These are phyloP conservation scores for Carollia perspicillata DNA, from an alignment of 2,113 vertebrate genomes.

Conservation along the genomic window DNA sequence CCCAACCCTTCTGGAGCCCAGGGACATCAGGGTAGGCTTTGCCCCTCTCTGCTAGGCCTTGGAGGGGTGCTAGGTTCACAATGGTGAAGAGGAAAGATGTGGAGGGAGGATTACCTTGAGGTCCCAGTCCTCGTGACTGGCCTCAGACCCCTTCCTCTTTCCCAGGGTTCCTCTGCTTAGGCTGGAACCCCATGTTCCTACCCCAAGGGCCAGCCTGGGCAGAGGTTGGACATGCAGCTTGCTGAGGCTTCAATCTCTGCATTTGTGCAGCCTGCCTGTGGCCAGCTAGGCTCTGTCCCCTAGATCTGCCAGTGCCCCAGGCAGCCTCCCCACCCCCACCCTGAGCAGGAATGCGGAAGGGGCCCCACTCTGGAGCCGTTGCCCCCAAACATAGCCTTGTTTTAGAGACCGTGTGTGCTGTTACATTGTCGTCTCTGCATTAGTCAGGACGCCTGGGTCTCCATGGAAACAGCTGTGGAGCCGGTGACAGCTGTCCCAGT, in stretches of 20 bases:
- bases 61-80: not conserved
- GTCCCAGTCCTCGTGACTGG: not conserved
- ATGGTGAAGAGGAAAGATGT: not conserved
- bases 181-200: not conserved
- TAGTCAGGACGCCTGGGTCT: conserved; percentile 73
- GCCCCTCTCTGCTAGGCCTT: not conserved
- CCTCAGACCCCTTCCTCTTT: not conserved
- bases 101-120: not conserved
- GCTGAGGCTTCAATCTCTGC: not conserved
- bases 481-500: conserved; percentile 56
- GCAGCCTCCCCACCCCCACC: conserved; percentile 54
- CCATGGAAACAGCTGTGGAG: conserved; percentile 65
- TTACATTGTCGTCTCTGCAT: conserved; percentile 66
- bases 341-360: conserved; percentile 71
- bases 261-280: not conserved
- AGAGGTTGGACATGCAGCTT: not conserved
- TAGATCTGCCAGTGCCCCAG: conserved; percentile 24
- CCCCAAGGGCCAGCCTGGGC: not conserved
- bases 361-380: conserved; percentile 68
- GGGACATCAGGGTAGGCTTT: not conserved
- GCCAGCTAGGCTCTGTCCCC: not conserved
- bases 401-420: conserved; percentile 75
- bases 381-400: conserved; percentile 78
- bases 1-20: not conserved
- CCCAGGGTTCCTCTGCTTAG: not conserved